Evolutionary conservation across 2,888 invertebrate genomes (phyloP).

Genomic region (Hydriomena furcata): DNA sequence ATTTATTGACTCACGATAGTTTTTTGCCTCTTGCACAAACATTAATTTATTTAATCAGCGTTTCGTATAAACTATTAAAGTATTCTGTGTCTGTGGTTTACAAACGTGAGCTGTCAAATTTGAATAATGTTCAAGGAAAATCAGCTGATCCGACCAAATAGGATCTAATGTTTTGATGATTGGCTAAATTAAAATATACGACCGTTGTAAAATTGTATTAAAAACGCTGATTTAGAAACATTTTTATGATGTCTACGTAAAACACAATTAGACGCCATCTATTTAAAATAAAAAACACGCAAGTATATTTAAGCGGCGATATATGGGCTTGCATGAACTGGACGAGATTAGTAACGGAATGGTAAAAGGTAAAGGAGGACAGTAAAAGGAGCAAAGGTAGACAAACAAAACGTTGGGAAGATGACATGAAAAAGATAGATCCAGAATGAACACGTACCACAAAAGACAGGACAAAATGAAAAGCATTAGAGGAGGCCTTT

Average conservation of each 20-base stretch:
- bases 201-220: conserved; percentile 13
- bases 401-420: too few species aligned
- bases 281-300: neutral
- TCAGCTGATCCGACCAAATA: conserved; percentile 14
- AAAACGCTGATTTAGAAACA: conserved; percentile 4
- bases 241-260: neutral
- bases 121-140: conserved; percentile 20
- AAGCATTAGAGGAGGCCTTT: too few species aligned
- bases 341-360: too few species aligned
- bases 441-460: too few species aligned
- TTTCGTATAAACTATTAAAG: neutral
- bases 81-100: conserved; percentile 11
- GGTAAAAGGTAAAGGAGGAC: too few species aligned
- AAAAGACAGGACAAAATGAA: too few species aligned
- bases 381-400: too few species aligned
- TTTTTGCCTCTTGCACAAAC: neutral
- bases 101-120: conserved; percentile 14
- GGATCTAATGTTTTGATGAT: conserved; percentile 16
- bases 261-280: neutral
- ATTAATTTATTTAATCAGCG: conserved; percentile 7
- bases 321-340: too few species aligned
- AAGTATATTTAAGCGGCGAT: too few species aligned
- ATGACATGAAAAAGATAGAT: too few species aligned
- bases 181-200: conserved; percentile 16
- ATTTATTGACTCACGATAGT: neutral